Base-by-base conservation (phyloP, 2,888 invertebrate genomes). In the Dromius quadrimaculatus region DNA sequence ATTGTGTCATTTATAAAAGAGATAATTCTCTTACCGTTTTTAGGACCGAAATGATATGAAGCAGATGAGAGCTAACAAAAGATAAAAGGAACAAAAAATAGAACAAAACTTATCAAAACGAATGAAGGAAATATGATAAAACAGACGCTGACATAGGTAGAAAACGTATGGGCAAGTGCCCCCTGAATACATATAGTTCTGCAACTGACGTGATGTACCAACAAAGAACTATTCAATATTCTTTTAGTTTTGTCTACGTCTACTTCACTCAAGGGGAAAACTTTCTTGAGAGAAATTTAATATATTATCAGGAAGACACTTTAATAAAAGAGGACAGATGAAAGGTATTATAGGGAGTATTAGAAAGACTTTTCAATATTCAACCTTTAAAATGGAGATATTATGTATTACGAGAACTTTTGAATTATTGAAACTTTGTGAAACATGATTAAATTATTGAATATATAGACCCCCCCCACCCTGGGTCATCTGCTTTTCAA, bases 191-290 rank as follows among this genome's bases (percentile, higher is more conserved):
- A n/a, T 20, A 20, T 23, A 41, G 22, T 36, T 47, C 41, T 61
- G 61, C 22, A 15, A n/a, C 15, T 41, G 61, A 61, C 36, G 61
- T 19, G 28, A 54, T 15, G 41, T 41, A 61, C 41, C 61, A 61
- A 61, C 61, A 61, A 61, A 61, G 36, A 28, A 59, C 59, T 59
- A 59, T 59, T 59, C 36, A 61, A 61, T 38, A 61, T 61, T 61
- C 61, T 61, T 61, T 59, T 61, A 20, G 20, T 50, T 61, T 38
- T 36, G 38, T 61, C 61, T 13, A 22, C 2, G 50, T 50, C 50
- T 23, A 50, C 20, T 50, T 50, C 13, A 17, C 17, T 20, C 17
- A n/a, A 38, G 17, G n/a, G 11, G 11, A n/a, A 15, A 61, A 38
- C 13, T 47, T 47, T 47, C 47, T 47, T 47, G 22, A n/a, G 47